A percentile compares a stretch with the other conserved stretches of the same genome.
phyloP scores from a whole-genome alignment of 1,140 invertebrate species.

The Galleria mellonella region DNA sequence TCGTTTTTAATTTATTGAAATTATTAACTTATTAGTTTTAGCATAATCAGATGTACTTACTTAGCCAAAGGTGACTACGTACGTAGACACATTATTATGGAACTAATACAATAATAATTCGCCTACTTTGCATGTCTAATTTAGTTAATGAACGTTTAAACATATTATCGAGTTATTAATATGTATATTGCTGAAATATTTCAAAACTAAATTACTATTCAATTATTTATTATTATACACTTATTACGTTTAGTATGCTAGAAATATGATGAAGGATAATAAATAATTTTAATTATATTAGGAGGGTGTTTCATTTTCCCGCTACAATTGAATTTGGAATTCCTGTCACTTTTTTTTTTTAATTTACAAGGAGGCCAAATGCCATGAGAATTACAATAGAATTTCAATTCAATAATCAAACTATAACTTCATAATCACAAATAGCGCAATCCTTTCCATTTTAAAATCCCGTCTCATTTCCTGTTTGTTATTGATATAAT shows the following conservation, averaged over 20 bases:
- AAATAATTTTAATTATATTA: constrained; percentile 77
- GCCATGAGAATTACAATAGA: no score
- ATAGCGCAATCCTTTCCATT: no score
- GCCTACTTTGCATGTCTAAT: constrained; percentile 69
- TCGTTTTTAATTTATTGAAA: no score
- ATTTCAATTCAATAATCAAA: no score
- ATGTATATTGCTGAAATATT: constrained; percentile 71
- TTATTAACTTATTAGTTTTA: constrained; percentile 16
- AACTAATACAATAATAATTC: constrained; percentile 70
- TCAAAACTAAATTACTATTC: constrained; percentile 73
- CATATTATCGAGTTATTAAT: constrained; percentile 62
- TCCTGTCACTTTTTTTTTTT: constrained; percentile 3
- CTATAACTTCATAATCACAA: no score
- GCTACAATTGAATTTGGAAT: not conserved
- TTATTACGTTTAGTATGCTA: constrained; percentile 77
- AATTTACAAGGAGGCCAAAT: not conserved
- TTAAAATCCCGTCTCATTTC: no score
- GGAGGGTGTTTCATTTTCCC: constrained; percentile 57
- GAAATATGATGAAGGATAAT: constrained; percentile 76
- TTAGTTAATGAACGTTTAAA: constrained; percentile 65
- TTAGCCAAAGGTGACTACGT: constrained; percentile 44
- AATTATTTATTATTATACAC: constrained; percentile 76
- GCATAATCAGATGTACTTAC: constrained; percentile 17
- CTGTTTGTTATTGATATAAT: no score
- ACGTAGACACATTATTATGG: constrained; percentile 41